These are phyloP conservation scores for Zoanthus gigantus DNA, from an alignment of 92 coral and sea anemone genomes.

Conservation along the genomic window DNA sequence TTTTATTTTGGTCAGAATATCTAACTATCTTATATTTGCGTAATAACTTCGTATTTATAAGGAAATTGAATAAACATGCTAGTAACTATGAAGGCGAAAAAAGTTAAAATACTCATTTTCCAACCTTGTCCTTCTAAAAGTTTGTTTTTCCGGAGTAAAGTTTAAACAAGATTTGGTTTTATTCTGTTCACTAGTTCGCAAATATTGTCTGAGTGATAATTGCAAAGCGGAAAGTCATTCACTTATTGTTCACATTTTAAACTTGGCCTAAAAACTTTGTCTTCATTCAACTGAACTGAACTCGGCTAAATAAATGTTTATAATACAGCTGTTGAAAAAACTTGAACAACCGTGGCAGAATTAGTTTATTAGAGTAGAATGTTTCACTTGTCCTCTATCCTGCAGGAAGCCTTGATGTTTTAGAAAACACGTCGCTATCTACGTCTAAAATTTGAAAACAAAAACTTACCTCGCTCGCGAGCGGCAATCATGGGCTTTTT, in stretches of 20 bases:
- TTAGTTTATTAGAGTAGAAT: not conserved
- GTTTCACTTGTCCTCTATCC: not conserved
- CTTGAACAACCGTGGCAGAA: not conserved
- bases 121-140: too few species aligned
- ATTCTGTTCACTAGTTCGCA: constrained; percentile 10
- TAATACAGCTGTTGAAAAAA: not conserved
- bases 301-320: not conserved
- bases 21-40: not conserved
- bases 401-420: not conserved
- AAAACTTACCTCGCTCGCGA: constrained; percentile 74
- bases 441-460: not conserved
- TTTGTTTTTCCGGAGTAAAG: constrained; percentile 19
- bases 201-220: constrained; percentile 38
- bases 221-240: constrained; percentile 11
- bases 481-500: constrained; percentile 80
- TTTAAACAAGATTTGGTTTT: not conserved
- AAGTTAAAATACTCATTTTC: too few species aligned
- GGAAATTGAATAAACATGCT: not conserved
- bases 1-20: not conserved
- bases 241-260: not conserved
- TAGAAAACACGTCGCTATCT: not conserved
- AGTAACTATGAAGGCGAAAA: not conserved
- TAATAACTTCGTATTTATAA: not conserved
- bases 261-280: not conserved
- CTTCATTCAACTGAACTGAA: not conserved